Percentiles rank a stretch among this genome's conserved stretches.
Evolutionary conservation across 1,140 invertebrate species (phyloP).

Genomic region (Melitaea cinxia): DNA sequence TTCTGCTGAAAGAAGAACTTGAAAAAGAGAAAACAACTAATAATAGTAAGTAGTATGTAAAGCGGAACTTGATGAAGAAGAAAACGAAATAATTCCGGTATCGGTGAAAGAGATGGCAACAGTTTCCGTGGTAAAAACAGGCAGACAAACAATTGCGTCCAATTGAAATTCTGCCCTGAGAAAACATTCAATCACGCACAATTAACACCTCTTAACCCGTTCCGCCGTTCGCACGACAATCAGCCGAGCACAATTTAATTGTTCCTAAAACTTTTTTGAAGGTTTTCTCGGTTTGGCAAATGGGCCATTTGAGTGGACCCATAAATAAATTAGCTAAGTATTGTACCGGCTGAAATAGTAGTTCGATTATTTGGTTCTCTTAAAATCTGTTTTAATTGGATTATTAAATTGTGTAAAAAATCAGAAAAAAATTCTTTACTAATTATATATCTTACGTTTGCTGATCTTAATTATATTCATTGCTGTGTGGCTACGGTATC

Average conservation of each 20-base stretch:
- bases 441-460: too few relatives aligned
- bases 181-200: slow-evolving; percentile 82
- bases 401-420: too few relatives aligned
- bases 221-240: slow-evolving; percentile 63
- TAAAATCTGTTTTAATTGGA: too few relatives aligned
- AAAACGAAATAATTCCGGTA: slow-evolving; percentile 31
- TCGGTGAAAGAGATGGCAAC: slow-evolving; percentile 17
- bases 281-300: slow-evolving; percentile 25
- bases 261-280: slow-evolving; percentile 35
- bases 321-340: background rate
- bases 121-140: slow-evolving; percentile 49
- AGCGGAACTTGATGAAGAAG: background rate
- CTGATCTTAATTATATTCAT: too few relatives aligned
- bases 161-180: slow-evolving; percentile 80
- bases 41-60: background rate
- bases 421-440: too few relatives aligned
- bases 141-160: slow-evolving; percentile 74
- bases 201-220: slow-evolving; percentile 83
- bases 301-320: slow-evolving; percentile 1
- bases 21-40: too few relatives aligned
- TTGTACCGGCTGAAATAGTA: background rate
- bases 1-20: too few relatives aligned
- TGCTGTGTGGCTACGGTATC: too few relatives aligned
- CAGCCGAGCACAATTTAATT: slow-evolving; percentile 34
- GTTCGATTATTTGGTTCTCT: too few relatives aligned